Base-by-base conservation (phyloP, 1,140 invertebrate genomes). In the Drosophila equinoxialis region DNA sequence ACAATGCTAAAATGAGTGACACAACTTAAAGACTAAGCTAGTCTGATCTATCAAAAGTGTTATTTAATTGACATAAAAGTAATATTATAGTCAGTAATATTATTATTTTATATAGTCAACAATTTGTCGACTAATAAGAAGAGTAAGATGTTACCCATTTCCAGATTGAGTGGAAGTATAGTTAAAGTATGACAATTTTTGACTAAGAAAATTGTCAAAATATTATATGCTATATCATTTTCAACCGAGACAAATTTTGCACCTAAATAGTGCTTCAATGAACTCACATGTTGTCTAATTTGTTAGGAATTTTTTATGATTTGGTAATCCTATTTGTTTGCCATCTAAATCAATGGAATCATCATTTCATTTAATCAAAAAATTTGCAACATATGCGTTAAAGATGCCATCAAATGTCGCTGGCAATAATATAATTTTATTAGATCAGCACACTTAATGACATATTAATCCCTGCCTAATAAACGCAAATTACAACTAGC, bases 391-490 rank as follows among this genome's bases (percentile, higher is more conserved):
- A 86, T 86, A 82, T 86, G 84, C 70, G 79, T 62, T 48, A 45
- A 71, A 60, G 13, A 57, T 54, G 45, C 69, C 70, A 71, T 58
- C 45, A 69, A 71, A 39, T 30, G 20, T 55, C 33, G 23, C 11
- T 7, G 33, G 57, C 17, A 67, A 66, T 79, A 67, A 66, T 79
- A 55, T 54, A 48, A 67, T 67, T 73, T 78, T 76, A 89, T 89
- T 87, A 71, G 71, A 62, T 59, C 57, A 57, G 45, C 45, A 8
- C 45, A 51, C 71, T 69, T 76, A 87, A 77, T 62, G 84, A 78
- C 57, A 67, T 71, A 68, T 74, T 89, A 89, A 89, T 89, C 84
- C 84, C 30, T 66, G 45, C n/a, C 74, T 74, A 89, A 89, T 89
- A 86, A 84, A 81, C 77, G 73, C 72, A 74, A 84, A 77, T 67